Base-by-base conservation (phyloP, 2,797 vertebrate species). In the Ctenochaetus hawaiiensis region DNA sequence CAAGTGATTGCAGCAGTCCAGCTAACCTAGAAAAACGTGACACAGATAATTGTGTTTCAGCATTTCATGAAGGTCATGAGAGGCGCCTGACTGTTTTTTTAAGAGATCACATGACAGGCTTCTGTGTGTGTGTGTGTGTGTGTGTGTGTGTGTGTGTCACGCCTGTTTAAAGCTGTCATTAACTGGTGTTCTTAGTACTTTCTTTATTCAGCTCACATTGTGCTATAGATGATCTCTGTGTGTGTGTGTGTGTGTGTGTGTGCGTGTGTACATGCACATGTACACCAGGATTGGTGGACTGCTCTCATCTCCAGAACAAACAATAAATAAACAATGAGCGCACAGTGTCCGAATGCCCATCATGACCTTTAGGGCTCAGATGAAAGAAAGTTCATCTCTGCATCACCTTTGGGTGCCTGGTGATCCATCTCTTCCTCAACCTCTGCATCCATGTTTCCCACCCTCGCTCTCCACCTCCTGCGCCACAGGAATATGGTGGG, bases 401-500 rank as follows among this genome's bases (percentile, higher is more conserved):
- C 78, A 14, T 86, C 84, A 67, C 75, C 79, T 72, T 77, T 84
- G 78, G 84, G 88, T 13, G 59, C 56, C 77, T 18, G 72, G 13
- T n/a, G 69, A 66, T 83, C 78, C 23, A 18, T 63, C 67, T 72
- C 78, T 60, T 65, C 70, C 34, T 16, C 65, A 0, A 76, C 82
- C 56, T 78, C 79, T 9, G 72, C 4, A 0, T 74, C 80, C 43
- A 69, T n/a, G 51, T 77, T 60, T 57, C 71, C 81, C 78, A 75
- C 84, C 62, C 82, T 53, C 59, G 73, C 82, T 71, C 75, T 79
- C 18, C 60, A 37, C 47, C 75, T 75, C 67, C 26, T 73, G 1
- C 87, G 84, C 92, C 87, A 92, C 64, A 81, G 39, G 77, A 93
- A 94, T 48, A 91, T 39, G 18, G 92, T 91, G n/a, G 93, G 94